phyloP scores from a whole-genome alignment of 2,113 vertebrate species.

The Odontesthes bonariensis region DNA sequence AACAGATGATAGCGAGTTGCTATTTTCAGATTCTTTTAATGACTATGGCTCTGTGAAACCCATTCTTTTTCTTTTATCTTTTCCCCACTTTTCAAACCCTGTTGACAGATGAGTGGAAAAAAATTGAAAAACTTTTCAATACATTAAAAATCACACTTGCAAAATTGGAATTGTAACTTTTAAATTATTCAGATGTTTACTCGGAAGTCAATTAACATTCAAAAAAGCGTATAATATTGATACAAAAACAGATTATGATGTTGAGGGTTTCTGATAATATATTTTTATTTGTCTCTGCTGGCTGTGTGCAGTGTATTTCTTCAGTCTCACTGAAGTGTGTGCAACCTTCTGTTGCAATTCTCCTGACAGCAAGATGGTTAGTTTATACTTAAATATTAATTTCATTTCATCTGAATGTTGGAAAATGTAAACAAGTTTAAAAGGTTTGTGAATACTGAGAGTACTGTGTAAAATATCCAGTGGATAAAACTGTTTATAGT shows the following conservation, averaged over 20 bases:
- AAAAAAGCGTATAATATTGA: slow-evolving; percentile 32
- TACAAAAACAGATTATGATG: slow-evolving; percentile 59
- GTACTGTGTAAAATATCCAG: slow-evolving; percentile 11
- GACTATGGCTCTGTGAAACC: slow-evolving; percentile 81
- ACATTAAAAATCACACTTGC: slow-evolving; percentile 46
- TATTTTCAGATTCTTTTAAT: slow-evolving; percentile 89
- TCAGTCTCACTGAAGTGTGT: slow-evolving; percentile 20
- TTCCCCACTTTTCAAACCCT: slow-evolving; percentile 55
- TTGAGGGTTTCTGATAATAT: slow-evolving; percentile 53
- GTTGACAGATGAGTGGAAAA: slow-evolving; percentile 45
- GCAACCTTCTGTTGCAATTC: slow-evolving; percentile 42
- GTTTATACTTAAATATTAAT: slow-evolving; percentile 66
- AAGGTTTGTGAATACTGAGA: slow-evolving; percentile 44
- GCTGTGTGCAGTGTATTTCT: slow-evolving; percentile 41
- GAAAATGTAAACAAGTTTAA: slow-evolving; percentile 64
- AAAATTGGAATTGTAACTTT: slow-evolving; percentile 63
- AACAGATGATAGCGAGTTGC: slow-evolving; percentile 86
- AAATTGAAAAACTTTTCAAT: slow-evolving; percentile 29
- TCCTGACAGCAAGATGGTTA: slow-evolving; percentile 57
- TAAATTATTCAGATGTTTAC: slow-evolving; percentile 76
- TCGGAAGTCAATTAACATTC: slow-evolving; percentile 60
- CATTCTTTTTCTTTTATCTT: slow-evolving; percentile 79
- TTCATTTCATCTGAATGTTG: slow-evolving; percentile 41
- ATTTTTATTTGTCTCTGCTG: slow-evolving; percentile 65
- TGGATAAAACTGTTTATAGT: slow-evolving; percentile 16